These are phyloP conservation scores for Meloe dianella DNA, from an alignment of 2,888 invertebrate genomes.

Conservation along the genomic window DNA sequence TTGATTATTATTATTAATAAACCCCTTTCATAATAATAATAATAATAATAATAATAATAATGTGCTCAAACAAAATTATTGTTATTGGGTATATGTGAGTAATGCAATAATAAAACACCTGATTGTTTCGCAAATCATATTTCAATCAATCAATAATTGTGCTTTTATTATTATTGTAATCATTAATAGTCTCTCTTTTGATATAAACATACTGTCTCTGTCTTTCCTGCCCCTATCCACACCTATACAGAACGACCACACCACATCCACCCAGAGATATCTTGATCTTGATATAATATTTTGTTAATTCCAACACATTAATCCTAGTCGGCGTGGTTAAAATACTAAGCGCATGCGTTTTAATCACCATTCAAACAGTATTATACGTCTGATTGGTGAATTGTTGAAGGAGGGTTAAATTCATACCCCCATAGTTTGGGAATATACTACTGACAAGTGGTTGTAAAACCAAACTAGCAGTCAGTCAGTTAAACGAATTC, in stretches of 20 bases:
- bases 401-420: slow-evolving; percentile 43
- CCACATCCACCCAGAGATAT: neutral
- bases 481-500: slow-evolving; percentile 40
- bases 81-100: slow-evolving; percentile 44
- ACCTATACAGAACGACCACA: slow-evolving; percentile 15
- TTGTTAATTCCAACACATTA: slow-evolving; percentile 47
- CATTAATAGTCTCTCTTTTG: neutral
- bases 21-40: slow-evolving; percentile 25
- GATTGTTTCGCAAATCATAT: slow-evolving; percentile 50
- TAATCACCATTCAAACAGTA: slow-evolving; percentile 18
- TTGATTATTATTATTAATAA: slow-evolving; percentile 37
- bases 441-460: slow-evolving; percentile 44
- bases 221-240: too few relatives aligned
- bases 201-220: neutral
- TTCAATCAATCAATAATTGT: slow-evolving; percentile 41
- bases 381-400: slow-evolving; percentile 44
- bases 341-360: slow-evolving; percentile 44
- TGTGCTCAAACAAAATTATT: slow-evolving; percentile 45
- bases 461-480: slow-evolving; percentile 27
- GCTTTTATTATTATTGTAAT: neutral
- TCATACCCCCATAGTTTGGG: slow-evolving; percentile 33
- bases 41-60: slow-evolving; percentile 34
- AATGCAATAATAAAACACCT: slow-evolving; percentile 50
- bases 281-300: slow-evolving; percentile 30
- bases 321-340: slow-evolving; percentile 53